Conservation (phyloP, 2,113 vertebrate genomes). For the Leucopternis melanops region DNA sequence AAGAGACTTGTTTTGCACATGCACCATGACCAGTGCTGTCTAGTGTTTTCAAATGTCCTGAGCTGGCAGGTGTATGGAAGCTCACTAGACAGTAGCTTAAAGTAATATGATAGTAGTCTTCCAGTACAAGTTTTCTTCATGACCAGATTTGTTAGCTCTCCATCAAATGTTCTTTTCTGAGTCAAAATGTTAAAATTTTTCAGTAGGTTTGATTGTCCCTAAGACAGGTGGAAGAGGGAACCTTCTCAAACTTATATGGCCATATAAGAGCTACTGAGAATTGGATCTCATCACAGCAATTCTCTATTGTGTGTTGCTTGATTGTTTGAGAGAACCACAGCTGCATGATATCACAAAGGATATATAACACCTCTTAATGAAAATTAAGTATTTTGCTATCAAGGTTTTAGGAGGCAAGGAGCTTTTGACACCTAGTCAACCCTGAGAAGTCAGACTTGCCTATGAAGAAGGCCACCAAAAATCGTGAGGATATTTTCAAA, state of each 20-base stretch:
- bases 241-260: neutral
- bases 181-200: neutral
- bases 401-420: neutral
- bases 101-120: neutral
- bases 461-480: neutral
- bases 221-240: neutral
- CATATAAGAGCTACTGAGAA: neutral
- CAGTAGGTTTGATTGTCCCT: neutral
- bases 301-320: neutral
- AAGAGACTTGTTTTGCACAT: neutral
- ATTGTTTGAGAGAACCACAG: neutral
- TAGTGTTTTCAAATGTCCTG: neutral
- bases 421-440: neutral
- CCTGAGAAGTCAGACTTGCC: neutral
- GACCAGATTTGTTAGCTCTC: neutral
- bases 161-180: neutral
- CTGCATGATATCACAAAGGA: neutral
- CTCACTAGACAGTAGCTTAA: neutral
- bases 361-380: neutral
- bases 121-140: neutral
- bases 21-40: neutral
- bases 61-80: neutral
- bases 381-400: neutral
- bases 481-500: neutral
- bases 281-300: neutral